Evolutionary conservation across 2,797 vertebrate genomes (phyloP).

Genomic region (Urocyon cinereoargenteus): DNA sequence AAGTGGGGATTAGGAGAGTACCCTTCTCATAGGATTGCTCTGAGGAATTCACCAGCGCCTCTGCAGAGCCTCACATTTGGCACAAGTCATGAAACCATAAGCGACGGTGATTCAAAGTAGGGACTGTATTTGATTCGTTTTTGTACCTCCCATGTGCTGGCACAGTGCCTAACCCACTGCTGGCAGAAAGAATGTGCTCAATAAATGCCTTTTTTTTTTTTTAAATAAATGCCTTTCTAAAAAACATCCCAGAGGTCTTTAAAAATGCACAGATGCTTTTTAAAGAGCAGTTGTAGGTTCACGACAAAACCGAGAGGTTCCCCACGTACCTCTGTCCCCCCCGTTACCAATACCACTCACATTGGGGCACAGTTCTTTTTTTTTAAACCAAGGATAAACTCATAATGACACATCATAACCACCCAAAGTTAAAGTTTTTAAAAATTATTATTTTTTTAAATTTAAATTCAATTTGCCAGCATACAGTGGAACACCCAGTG

Average conservation of each 20-base stretch:
- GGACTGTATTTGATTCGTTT: not conserved
- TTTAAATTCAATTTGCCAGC: no score
- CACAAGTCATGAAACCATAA: not conserved
- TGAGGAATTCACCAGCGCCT: not conserved
- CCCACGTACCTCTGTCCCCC: not conserved
- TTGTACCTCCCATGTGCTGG: not conserved
- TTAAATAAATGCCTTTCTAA: not conserved
- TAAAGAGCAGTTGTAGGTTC: not conserved
- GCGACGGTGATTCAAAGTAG: not conserved
- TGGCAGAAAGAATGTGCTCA: not conserved
- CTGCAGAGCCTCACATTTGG: not conserved
- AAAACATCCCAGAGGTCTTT: constrained; percentile 57
- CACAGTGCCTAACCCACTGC: not conserved
- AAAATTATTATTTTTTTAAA: no score
- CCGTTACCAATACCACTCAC: not conserved
- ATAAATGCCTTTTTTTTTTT: not conserved
- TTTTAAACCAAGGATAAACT: not conserved
- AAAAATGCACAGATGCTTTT: not conserved
- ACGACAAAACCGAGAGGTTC: not conserved
- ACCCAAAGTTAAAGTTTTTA: not conserved
- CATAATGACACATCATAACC: not conserved
- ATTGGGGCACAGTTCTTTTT: not conserved
- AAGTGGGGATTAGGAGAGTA: not conserved
- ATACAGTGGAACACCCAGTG: no score
- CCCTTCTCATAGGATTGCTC: not conserved